Conservation (phyloP, 2,113 vertebrate genomes). For the Urocitellus parryii region DNA sequence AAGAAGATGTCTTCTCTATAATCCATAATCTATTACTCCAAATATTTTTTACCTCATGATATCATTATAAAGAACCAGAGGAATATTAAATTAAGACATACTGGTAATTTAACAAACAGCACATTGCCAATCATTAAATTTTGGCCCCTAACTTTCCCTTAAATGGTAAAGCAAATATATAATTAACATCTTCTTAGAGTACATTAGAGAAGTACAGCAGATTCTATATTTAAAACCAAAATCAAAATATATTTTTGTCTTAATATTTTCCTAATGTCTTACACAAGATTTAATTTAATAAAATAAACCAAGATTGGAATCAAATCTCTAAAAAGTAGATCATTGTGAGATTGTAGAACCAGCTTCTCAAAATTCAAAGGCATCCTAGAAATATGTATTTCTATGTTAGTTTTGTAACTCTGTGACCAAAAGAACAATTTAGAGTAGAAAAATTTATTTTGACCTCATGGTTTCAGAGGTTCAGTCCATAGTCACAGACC, state of each 20-base stretch:
- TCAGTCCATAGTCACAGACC: too few relatives aligned
- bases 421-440: too few relatives aligned
- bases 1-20: background rate
- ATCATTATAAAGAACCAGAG: background rate
- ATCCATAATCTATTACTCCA: background rate
- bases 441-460: too few relatives aligned
- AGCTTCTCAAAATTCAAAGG: conserved; percentile 22
- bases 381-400: too few relatives aligned
- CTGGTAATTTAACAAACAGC: background rate
- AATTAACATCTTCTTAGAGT: background rate
- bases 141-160: background rate
- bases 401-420: too few relatives aligned
- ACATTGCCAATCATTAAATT: background rate
- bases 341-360: background rate
- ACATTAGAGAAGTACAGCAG: conserved; percentile 16
- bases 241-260: background rate
- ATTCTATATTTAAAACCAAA: background rate
- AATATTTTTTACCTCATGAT: background rate
- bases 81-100: background rate
- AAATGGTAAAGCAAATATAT: background rate
- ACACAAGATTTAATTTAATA: conserved; percentile 19
- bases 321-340: background rate
- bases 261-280: background rate
- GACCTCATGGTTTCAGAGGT: too few relatives aligned
- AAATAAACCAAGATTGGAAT: conserved; percentile 33